phyloP scores from a whole-genome alignment of 2,113 vertebrate genomes.

The Urocitellus parryii region DNA sequence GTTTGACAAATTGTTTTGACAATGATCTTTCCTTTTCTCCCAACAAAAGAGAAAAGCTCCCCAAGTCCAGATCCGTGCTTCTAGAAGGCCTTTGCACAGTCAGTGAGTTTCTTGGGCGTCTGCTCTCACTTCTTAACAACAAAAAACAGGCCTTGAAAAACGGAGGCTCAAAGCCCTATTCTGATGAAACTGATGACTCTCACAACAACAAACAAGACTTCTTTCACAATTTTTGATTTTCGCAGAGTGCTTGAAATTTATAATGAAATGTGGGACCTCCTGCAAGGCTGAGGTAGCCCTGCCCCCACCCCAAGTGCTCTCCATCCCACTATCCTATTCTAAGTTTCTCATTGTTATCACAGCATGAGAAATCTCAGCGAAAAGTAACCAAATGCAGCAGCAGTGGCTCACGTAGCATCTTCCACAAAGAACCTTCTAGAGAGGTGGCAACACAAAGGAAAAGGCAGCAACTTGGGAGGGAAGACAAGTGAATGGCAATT shows the following conservation, averaged over 20 bases:
- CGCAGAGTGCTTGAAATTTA: conserved; percentile 43
- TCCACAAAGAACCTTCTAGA: not conserved
- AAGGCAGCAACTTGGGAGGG: not conserved
- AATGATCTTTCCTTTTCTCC: conserved; percentile 51
- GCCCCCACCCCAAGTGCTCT: not conserved
- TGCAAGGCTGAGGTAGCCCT: not conserved
- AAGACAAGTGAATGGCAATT: not conserved
- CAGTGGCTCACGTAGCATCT: not conserved
- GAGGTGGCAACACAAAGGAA: not conserved
- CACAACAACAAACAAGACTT: conserved; percentile 68
- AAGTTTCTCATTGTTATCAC: not conserved
- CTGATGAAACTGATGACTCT: conserved; percentile 77
- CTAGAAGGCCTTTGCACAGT: conserved; percentile 54
- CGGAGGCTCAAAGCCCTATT: conserved; percentile 69
- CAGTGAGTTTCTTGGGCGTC: conserved; percentile 49
- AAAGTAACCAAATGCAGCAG: no score
- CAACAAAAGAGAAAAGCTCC: not conserved
- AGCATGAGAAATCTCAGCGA: not conserved
- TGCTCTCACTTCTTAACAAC: conserved; percentile 57
- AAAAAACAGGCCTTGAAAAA: not conserved
- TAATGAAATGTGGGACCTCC: conserved; percentile 12
- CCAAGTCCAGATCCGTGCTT: not conserved
- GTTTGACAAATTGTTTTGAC: conserved; percentile 34
- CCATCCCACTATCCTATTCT: not conserved
- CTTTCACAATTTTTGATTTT: conserved; percentile 78